These are phyloP conservation scores for Drosophila cyrtoloma DNA, from an alignment of 2,888 invertebrate genomes.

Conservation along the genomic window DNA sequence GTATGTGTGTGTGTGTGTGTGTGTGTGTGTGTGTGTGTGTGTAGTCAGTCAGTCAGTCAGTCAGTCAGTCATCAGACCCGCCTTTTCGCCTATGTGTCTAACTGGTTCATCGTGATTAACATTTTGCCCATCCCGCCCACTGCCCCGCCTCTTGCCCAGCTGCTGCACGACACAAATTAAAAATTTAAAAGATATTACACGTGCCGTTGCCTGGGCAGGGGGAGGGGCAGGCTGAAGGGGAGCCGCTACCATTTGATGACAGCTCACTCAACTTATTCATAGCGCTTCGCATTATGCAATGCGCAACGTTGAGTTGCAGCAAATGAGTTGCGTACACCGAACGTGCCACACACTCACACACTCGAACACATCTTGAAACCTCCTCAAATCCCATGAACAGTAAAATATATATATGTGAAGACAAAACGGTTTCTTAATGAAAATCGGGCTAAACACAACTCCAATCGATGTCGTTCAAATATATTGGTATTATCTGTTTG, in stretches of 20 bases:
- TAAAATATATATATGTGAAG: background rate
- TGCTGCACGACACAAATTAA: slow-evolving; percentile 56
- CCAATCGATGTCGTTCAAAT: background rate
- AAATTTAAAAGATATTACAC: slow-evolving; percentile 61
- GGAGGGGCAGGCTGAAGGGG: rapidly evolving
- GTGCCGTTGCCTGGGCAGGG: slow-evolving; percentile 11
- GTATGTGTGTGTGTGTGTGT: slow-evolving; percentile 5
- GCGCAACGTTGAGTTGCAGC: slow-evolving; percentile 17
- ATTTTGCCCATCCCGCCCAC: slow-evolving; percentile 21
- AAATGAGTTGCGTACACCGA: background rate
- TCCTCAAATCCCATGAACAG: background rate
- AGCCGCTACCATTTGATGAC: background rate
- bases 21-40: background rate
- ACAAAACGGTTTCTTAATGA: too few relatives aligned
- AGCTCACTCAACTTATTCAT: slow-evolving; percentile 23
- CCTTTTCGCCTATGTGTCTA: slow-evolving; percentile 29
- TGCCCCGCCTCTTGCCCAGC: background rate
- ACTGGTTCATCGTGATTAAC: slow-evolving; percentile 80
- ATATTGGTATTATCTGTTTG: background rate
- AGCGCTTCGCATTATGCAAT: slow-evolving; percentile 32
- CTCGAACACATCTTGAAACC: background rate
- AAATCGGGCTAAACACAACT: too few relatives aligned
- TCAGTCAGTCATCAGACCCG: slow-evolving; percentile 34
- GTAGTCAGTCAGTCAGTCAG: slow-evolving; percentile 11
- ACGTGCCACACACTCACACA: background rate